phyloP scores from a whole-genome alignment of 92 coral and sea anemone genomes.

The Pocillopora meandrina region DNA sequence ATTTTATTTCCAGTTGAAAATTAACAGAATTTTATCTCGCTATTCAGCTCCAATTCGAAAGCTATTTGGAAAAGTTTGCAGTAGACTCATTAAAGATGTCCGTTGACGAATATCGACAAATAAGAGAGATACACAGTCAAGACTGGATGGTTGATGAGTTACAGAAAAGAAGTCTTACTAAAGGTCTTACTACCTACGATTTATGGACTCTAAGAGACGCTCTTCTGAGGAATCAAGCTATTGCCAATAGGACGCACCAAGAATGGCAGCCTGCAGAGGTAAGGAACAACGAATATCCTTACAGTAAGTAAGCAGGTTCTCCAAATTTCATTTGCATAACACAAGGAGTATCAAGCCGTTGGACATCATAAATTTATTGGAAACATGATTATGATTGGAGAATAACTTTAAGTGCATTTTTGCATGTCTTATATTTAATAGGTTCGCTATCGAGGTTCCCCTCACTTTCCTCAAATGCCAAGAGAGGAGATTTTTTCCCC shows the following conservation, averaged over 20 bases:
- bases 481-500: slow-evolving; percentile 31
- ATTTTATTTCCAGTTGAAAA: not conserved
- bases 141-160: slow-evolving; percentile 26
- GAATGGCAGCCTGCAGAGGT: slow-evolving; percentile 49
- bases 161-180: slow-evolving; percentile 9
- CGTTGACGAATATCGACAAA: slow-evolving; percentile 35
- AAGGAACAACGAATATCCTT: not conserved
- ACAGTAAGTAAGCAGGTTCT: no score
- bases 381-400: no score
- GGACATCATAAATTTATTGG: not conserved
- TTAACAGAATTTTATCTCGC: not conserved
- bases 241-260: slow-evolving; percentile 23
- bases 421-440: not conserved
- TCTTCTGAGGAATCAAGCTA: slow-evolving; percentile 11
- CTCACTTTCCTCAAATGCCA: slow-evolving; percentile 51
- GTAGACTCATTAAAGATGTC: slow-evolving; percentile 40
- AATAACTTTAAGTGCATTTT: not conserved
- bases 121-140: slow-evolving; percentile 12
- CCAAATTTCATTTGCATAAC: no score
- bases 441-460: slow-evolving; percentile 54
- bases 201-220: slow-evolving; percentile 21
- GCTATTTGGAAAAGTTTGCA: slow-evolving; percentile 34
- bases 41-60: slow-evolving; percentile 27
- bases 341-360: no score
- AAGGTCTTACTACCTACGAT: not conserved